Conservation (phyloP, 2,888 invertebrate genomes). For the Tipula vernalis region DNA sequence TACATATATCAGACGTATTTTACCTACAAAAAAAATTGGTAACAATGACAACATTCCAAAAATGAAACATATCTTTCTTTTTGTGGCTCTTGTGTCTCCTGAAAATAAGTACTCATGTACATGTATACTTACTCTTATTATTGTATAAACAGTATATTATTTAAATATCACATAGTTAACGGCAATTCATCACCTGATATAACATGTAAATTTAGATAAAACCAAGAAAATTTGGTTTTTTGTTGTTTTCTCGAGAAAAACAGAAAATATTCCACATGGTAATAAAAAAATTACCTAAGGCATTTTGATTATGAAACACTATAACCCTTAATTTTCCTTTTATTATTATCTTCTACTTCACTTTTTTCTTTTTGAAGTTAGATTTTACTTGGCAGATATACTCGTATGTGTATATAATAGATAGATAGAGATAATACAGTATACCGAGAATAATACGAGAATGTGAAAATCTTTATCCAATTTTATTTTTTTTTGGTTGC, state of each 20-base stretch:
- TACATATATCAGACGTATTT: neutral
- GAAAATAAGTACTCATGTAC: neutral
- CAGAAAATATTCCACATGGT: neutral
- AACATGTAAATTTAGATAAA: neutral
- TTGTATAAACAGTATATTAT: neutral
- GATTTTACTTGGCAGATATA: neutral
- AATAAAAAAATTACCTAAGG: neutral
- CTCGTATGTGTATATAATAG: neutral
- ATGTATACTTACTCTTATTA: neutral
- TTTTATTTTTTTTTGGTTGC: neutral
- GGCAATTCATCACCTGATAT: constrained; percentile 1
- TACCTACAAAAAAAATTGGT: neutral
- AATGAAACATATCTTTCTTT: neutral
- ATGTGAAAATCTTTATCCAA: neutral
- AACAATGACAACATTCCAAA: neutral
- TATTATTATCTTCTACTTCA: neutral
- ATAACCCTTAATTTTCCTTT: neutral
- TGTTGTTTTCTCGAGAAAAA: neutral
- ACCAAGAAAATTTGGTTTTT: neutral
- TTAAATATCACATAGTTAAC: neutral
- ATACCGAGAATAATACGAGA: neutral
- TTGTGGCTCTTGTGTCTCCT: neutral
- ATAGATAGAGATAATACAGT: neutral
- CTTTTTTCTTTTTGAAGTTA: neutral
- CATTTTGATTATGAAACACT: neutral